phyloP scores from a whole-genome alignment of 2,888 invertebrate genomes.

The Lingula anatina region DNA sequence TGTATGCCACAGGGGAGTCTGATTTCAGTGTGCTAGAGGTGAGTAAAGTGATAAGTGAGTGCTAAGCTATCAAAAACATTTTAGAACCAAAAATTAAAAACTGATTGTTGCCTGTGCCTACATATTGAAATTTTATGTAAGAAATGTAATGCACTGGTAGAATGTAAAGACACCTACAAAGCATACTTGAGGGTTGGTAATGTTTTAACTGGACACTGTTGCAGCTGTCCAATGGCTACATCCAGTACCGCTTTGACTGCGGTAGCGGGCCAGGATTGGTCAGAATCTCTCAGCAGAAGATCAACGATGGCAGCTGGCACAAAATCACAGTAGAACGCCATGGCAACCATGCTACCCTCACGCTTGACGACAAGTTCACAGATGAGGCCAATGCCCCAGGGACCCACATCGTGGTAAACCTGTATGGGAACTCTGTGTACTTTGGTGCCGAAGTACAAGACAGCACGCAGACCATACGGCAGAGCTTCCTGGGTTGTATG shows the following conservation, averaged over 20 bases:
- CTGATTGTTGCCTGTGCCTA: too few relatives aligned
- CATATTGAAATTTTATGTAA: too few relatives aligned
- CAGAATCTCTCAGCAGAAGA: conserved; percentile 64
- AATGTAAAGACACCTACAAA: too few relatives aligned
- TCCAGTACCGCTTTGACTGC: conserved; percentile 86
- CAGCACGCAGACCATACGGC: conserved; percentile 57
- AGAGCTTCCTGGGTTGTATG: conserved; percentile 88
- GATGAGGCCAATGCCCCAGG: conserved; percentile 70
- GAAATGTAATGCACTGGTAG: too few relatives aligned
- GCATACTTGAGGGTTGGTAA: too few relatives aligned
- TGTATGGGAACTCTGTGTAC: conserved; percentile 76
- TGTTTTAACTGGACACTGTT: too few relatives aligned
- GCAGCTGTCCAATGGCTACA: conserved; percentile 73
- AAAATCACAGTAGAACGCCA: conserved; percentile 69
- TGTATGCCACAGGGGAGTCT: conserved; percentile 78
- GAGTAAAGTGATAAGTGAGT: too few relatives aligned
- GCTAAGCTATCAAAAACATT: too few relatives aligned
- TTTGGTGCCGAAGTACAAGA: conserved; percentile 72
- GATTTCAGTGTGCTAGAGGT: conserved; percentile 87
- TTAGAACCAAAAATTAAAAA: too few relatives aligned
- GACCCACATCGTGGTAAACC: conserved; percentile 75
- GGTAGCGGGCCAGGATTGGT: conserved; percentile 86
- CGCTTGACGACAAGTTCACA: conserved; percentile 70
- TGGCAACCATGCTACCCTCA: conserved; percentile 72
- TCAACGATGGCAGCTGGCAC: conserved; percentile 85